Percentiles rank a stretch among this genome's conserved stretches.
Evolutionary conservation across 2,113 vertebrate genomes (phyloP).

Genomic region (Gobio gobio): DNA sequence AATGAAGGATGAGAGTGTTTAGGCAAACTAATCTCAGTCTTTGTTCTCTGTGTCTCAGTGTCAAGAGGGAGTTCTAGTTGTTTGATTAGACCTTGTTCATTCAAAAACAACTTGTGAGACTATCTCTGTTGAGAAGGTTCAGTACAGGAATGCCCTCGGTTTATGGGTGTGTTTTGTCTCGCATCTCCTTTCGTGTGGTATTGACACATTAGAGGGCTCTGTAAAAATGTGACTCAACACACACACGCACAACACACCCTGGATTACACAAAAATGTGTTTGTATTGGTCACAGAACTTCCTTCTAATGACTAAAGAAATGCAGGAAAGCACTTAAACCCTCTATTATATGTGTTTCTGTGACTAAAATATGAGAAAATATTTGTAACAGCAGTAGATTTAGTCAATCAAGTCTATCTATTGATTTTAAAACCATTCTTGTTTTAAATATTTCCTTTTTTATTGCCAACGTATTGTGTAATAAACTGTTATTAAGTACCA

Average conservation of each 20-base stretch:
- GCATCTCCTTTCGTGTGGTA: not conserved
- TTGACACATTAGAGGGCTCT: constrained; percentile 4
- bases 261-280: constrained; percentile 47
- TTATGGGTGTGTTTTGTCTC: not conserved
- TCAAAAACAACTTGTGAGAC: not conserved
- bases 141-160: not conserved
- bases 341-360: not conserved
- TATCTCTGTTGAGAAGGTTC: not conserved
- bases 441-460: constrained; percentile 28
- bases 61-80: not conserved
- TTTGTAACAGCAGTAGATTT: not conserved
- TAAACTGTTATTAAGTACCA: constrained; percentile 16
- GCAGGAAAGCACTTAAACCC: constrained; percentile 54
- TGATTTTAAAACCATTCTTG: not conserved
- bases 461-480: not conserved
- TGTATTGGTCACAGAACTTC: constrained; percentile 39
- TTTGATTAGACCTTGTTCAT: not conserved
- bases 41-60: not conserved
- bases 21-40: not conserved
- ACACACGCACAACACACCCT: constrained; percentile 44
- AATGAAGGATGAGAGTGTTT: not conserved
- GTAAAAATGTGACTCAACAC: constrained; percentile 43
- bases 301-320: constrained; percentile 38
- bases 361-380: constrained; percentile 22
- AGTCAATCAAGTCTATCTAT: not conserved